These are phyloP conservation scores for Orientallactaga sibirica DNA, from an alignment of 2,797 vertebrate species.

Conservation along the genomic window DNA sequence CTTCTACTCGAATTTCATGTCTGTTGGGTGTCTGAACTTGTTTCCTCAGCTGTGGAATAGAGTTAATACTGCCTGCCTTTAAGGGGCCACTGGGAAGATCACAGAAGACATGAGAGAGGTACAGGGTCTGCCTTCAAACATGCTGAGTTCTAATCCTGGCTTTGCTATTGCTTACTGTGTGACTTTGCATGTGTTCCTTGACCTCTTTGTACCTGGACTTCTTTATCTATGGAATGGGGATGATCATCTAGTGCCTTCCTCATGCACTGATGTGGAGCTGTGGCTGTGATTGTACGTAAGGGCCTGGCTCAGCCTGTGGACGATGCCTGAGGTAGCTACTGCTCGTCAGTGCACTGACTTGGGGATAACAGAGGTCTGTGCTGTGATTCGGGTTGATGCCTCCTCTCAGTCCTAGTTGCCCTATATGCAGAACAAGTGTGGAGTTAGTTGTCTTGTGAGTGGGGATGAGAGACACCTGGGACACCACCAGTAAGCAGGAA, in stretches of 20 bases:
- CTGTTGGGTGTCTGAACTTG: neutral
- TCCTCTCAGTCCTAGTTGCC: neutral
- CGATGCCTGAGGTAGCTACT: too few species aligned
- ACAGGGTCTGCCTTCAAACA: neutral
- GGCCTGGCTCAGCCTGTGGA: too few species aligned
- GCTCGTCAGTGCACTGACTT: neutral
- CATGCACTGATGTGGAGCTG: neutral
- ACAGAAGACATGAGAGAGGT: neutral
- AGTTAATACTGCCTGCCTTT: neutral
- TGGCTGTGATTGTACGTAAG: too few species aligned
- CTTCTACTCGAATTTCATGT: neutral
- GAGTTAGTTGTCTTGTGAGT: neutral
- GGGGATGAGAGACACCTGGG: neutral
- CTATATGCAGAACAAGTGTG: neutral
- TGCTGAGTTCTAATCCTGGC: neutral
- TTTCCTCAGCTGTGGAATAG: conserved; percentile 19
- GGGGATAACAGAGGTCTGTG: too few species aligned
- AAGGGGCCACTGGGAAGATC: neutral
- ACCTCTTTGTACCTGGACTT: neutral
- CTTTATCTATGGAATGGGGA: neutral
- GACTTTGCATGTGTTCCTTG: too few species aligned
- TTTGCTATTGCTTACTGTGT: neutral
- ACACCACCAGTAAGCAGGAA: neutral
- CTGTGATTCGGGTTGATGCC: neutral
- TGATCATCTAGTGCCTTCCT: neutral